Base-by-base conservation (phyloP, 1,140 invertebrate species). In the Pararge aegeria region DNA sequence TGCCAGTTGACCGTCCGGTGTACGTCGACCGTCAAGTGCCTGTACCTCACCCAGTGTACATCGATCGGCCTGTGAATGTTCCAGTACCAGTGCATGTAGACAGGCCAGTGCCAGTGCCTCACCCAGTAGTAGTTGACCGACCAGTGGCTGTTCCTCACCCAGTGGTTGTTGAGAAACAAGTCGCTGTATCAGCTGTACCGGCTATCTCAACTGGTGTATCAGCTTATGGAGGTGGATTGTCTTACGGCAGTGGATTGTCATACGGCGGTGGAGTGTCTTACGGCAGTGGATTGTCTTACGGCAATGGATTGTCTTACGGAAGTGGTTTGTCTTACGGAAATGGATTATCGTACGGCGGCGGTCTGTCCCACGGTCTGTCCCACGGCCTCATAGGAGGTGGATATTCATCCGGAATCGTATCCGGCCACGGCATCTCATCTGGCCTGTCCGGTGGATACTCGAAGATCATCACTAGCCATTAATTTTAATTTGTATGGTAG, bases 1-100 rank as follows among this genome's bases (percentile, higher is more conserved):
- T 89, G 4, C 71, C 85, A 15, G 83, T 90, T 2, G 87, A 89
- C 53, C 70, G 86, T 5, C 88, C 88, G 5, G 84, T 89, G n/a
- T 87, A 85, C 48, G 66, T 90, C 0, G 83, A 89, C 38, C 75
- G 84, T 20, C 86, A 82, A 30, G 81, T 89, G 1, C 75, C 78
- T 0, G 87, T 90, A 0, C 87, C 83, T 1, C 77, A 83, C 7
- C 80, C 85, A 5, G 83, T 88, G 5, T 78, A 82, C 49, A 78
- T 88, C 0, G 83, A 88, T 27, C 66, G 83, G 4, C 85, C 68
- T 9, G 76, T 87, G 2, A 80, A 75, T 10, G 80, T 86, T 0
- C 84, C 87, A 1, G 72, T 83, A 0, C 83, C 83, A 0, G 81
- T 89, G 0, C 75, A 78, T 7, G 83, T 90, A 0, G 87, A 88